phyloP scores from a whole-genome alignment of 2,797 vertebrate genomes.

The Chelonia mydas region DNA sequence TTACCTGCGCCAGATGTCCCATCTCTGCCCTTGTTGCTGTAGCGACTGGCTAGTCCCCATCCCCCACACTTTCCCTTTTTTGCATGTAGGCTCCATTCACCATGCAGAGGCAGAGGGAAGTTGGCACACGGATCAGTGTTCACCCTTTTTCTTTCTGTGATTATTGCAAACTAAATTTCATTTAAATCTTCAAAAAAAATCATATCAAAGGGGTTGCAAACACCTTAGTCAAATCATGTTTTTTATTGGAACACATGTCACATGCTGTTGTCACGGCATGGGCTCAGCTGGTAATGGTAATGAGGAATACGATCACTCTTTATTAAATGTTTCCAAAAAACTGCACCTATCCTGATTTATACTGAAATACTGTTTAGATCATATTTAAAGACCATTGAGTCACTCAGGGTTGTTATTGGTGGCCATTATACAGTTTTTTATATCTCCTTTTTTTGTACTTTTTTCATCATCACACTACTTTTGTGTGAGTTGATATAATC shows the following conservation, averaged over 20 bases:
- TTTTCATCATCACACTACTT: background rate
- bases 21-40: conserved; percentile 60
- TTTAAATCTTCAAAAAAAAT: conserved; percentile 7
- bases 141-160: conserved; percentile 36
- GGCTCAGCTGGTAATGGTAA: background rate
- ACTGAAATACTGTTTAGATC: background rate
- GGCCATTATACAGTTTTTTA: background rate
- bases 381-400: background rate
- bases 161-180: conserved; percentile 29
- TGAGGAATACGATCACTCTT: background rate
- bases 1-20: conserved; percentile 66
- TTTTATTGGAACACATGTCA: background rate
- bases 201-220: background rate
- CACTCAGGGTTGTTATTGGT: background rate
- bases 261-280: background rate
- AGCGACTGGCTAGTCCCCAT: conserved; percentile 49
- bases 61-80: background rate
- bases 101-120: background rate
- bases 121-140: background rate
- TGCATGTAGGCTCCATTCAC: background rate
- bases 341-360: background rate
- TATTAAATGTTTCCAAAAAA: background rate
- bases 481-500: background rate
- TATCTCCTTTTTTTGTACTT: background rate
- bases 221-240: background rate